Evolutionary conservation across 2,888 invertebrate genomes (phyloP).

Genomic region (Polymixis lichenea): DNA sequence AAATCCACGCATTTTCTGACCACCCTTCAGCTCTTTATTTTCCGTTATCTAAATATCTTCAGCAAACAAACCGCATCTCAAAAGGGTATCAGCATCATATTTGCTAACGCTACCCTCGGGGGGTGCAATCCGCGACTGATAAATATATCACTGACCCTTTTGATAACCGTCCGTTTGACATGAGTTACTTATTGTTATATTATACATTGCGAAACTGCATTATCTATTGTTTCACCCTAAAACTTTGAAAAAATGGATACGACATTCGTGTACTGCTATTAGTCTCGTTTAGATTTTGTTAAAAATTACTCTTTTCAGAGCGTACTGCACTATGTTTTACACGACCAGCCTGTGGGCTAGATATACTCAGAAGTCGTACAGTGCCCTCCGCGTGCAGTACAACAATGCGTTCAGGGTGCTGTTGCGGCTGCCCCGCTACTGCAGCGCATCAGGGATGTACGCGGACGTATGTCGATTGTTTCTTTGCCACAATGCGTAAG

Average conservation of each 20-base stretch:
- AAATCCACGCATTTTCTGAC: too few relatives aligned
- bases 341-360: too few relatives aligned
- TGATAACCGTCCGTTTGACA: constrained; percentile 62
- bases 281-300: neutral
- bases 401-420: too few relatives aligned
- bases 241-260: constrained; percentile 53
- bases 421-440: too few relatives aligned
- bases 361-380: too few relatives aligned
- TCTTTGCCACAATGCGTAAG: too few relatives aligned
- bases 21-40: neutral
- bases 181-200: constrained; percentile 73
- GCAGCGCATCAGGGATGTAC: too few relatives aligned
- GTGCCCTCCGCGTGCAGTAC: too few relatives aligned
- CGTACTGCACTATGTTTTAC: too few relatives aligned
- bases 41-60: neutral
- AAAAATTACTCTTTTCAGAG: too few relatives aligned
- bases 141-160: constrained; percentile 46
- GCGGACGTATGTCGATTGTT: too few relatives aligned
- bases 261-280: constrained; percentile 31
- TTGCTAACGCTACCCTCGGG: neutral
- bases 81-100: constrained; percentile 1
- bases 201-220: constrained; percentile 72
- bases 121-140: constrained; percentile 27
- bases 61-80: constrained; percentile 5
- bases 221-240: constrained; percentile 58